A percentile compares a stretch with the other conserved stretches of the same genome.
Conservation (phyloP, 1,140 invertebrate species). For the Macrobrachium nipponense region DNA sequence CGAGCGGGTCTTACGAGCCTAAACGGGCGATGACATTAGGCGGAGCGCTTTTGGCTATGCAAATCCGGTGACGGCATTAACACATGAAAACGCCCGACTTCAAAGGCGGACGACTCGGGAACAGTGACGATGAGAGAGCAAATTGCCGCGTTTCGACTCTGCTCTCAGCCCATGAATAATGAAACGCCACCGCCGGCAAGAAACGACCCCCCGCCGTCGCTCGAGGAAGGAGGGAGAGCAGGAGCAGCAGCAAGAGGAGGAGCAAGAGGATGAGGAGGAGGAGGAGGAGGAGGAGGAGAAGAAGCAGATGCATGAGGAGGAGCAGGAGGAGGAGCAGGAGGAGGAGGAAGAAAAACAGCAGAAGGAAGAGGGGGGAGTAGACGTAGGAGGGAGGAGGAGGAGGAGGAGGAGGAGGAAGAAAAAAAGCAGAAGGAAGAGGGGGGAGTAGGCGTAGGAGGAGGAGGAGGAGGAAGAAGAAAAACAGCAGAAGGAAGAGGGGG, state of each 20-base stretch:
- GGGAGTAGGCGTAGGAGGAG: too few relatives aligned
- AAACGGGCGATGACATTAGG: slow-evolving; percentile 55
- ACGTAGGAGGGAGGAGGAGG: not conserved
- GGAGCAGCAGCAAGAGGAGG: not conserved
- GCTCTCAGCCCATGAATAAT: slow-evolving; percentile 62
- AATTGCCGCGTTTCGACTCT: slow-evolving; percentile 61
- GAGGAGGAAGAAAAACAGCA: not conserved
- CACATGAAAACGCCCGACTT: slow-evolving; percentile 60
- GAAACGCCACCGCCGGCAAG: slow-evolving; percentile 58
- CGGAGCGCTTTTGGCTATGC: slow-evolving; percentile 57
- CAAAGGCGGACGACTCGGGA: slow-evolving; percentile 55
- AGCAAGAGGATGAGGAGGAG: not conserved
- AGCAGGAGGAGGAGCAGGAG: not conserved
- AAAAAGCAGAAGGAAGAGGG: not conserved
- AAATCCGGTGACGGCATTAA: slow-evolving; percentile 61
- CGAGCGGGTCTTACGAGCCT: slow-evolving; percentile 21
- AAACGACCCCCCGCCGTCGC: slow-evolving; percentile 47
- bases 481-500: not conserved
- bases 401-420: not conserved
- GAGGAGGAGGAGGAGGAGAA: not conserved
- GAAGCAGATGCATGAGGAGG: not conserved
- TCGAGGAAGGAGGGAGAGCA: not conserved
- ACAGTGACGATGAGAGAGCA: slow-evolving; percentile 61
- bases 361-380: not conserved
- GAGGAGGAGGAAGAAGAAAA: not conserved